Base-by-base conservation (phyloP, 2,113 vertebrate species). In the Lepus timidus region DNA sequence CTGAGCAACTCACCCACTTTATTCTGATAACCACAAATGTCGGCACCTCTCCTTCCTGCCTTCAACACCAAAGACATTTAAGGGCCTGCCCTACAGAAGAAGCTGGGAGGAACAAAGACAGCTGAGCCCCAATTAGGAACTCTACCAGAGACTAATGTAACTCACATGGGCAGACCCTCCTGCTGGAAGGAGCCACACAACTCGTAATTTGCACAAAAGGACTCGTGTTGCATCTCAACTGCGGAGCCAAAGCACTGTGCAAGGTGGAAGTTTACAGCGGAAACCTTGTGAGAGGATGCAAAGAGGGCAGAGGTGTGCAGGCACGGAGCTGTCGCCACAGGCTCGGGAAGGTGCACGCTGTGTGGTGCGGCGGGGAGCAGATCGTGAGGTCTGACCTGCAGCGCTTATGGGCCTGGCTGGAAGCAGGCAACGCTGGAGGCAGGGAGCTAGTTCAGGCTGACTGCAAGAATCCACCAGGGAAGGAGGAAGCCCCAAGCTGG, bases 111-210 rank as follows among this genome's bases (percentile, higher is more conserved):
- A 88, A 33, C 39, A 85, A 51, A 61, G 62, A 82, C 8, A 71
- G n/a, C 27, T 44, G 78, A 79, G 33, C 17, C 39, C 29, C 70
- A 88, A 19, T 11, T n/a, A 20, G 44, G 52, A 83, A 67, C n/a
- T 74, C 62, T 11, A 44, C n/a, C 25, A 78, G 33, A 55, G 22
- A 71, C 49, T 25, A 71, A 81, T 9, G 14, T 14, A 62, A 85
- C 16, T 87, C 87, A 52, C 4, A 71, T 36, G 36, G 0, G 74
- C 62, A 17, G 17, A 58, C 29, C 13, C 49, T 85, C 39, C 17
- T 29, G 11, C 29, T 79, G 39, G 73, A 92, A 88, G 62, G 31
- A 85, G 90, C 23, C 74, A 83, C 74, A 83, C 25, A 76, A 36
- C 61, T 36, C 44, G 44, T 44, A 20, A 87, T 62, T 84, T 27